Conservation (phyloP, 1,140 invertebrate genomes). For the Chlorops oryzae region DNA sequence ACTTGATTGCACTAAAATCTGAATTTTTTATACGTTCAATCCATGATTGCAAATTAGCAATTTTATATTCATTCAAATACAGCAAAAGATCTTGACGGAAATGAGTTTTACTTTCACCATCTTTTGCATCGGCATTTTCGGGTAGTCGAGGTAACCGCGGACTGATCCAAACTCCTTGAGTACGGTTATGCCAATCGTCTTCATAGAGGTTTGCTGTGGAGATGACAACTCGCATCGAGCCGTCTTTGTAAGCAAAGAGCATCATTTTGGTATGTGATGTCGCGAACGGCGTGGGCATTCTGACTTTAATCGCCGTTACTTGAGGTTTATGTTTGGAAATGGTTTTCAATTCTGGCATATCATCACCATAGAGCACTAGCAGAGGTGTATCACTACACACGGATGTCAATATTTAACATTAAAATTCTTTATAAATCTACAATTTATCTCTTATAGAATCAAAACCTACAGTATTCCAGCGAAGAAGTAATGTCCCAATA, state of each 20-base stretch:
- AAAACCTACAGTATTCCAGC: conserved; percentile 59
- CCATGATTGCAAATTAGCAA: conserved; percentile 64
- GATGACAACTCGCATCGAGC: conserved; percentile 75
- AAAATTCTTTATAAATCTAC: neutral
- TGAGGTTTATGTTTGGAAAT: conserved; percentile 55
- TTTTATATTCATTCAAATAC: conserved; percentile 73
- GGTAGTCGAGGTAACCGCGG: conserved; percentile 64
- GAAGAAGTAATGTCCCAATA: conserved; percentile 54
- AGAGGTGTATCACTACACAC: conserved; percentile 62
- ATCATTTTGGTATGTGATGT: conserved; percentile 94
- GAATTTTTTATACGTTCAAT: conserved; percentile 63
- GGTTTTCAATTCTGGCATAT: conserved; percentile 55
- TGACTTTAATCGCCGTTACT: conserved; percentile 61
- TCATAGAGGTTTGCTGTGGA: conserved; percentile 88
- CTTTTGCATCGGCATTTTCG: conserved; percentile 50
- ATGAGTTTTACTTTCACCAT: conserved; percentile 74
- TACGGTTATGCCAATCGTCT: conserved; percentile 89
- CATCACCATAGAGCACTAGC: conserved; percentile 73
- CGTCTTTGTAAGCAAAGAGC: conserved; percentile 75
- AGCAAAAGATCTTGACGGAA: conserved; percentile 81
- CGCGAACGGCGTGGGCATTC: conserved; percentile 73
- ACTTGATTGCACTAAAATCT: conserved; percentile 79
- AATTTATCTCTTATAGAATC: conserved; percentile 13
- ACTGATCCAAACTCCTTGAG: conserved; percentile 90
- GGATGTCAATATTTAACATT: too few relatives aligned